Evolutionary conservation across 2,888 invertebrate species (phyloP), one percentile per base, ranked within the genome.

Genomic region (Trachelus iudaicus): DNA sequence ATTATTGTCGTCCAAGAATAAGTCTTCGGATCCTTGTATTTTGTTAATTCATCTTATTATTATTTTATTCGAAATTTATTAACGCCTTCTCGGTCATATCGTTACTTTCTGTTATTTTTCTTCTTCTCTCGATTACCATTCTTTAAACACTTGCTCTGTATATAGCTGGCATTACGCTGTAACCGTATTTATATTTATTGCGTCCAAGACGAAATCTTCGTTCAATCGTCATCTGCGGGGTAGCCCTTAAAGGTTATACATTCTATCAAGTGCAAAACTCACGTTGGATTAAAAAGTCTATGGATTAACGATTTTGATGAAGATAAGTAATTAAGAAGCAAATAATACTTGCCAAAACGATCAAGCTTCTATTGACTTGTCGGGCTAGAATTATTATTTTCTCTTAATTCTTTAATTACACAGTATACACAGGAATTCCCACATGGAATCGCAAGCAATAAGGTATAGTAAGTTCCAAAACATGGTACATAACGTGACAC

Each of bases 381-480:
- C 75, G 69, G 68, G 68, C 34, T 71, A 77, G 76, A 81, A 76
- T 69, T 78, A 69, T 79, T 68, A 40, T 71, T 77, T 69, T 74
- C 73, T 79, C 56, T 69, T 23, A n/a, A 73, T n/a, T 75, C 40
- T 31, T 40, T 75, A 71, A 73, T 9, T 23, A 56, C 23, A 23
- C 56, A 56, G 56, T 23, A 6, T 15, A 40, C 40, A 40, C 40
- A 76, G 79, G 79, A 79, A 80, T 81, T 84, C 81, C 79, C 81
- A 82, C 83, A 82, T 82, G 82, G 80, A 81, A 80, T 82, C 84
- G 83, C 81, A 83, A 75, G 79, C 79, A 77, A 81, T 81, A 78
- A 84, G 77, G 75, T 76, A 77, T 75, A 79, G 77, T 76, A 78
- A 79, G 78, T 76, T 75, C 75, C 82, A 76, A 80, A 79, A 79